A percentile compares a stretch with the other conserved stretches of the same genome.
These are phyloP conservation scores for Drosophila anomelani DNA, from an alignment of 2,888 invertebrate species.

Conservation along the genomic window DNA sequence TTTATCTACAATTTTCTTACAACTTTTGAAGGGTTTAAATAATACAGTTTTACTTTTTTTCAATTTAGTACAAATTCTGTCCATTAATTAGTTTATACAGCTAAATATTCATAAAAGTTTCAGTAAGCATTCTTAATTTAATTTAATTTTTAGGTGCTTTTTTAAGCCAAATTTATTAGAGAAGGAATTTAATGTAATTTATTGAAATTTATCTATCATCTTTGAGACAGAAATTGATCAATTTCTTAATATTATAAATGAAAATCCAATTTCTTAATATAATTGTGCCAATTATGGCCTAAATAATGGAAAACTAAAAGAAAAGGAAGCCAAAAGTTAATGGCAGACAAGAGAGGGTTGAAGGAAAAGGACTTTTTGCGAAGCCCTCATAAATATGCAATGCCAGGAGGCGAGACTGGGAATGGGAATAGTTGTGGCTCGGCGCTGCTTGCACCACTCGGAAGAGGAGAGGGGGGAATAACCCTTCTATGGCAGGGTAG, in stretches of 20 bases:
- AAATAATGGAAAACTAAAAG: not conserved
- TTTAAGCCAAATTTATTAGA: too few species aligned
- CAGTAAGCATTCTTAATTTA: too few species aligned
- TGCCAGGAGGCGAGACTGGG: constrained; percentile 26
- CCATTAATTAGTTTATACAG: too few species aligned
- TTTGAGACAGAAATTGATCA: not conserved
- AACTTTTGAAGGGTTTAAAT: too few species aligned
- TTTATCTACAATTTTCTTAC: too few species aligned
- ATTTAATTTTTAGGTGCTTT: too few species aligned
- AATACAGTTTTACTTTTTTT: too few species aligned
- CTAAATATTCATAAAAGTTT: too few species aligned
- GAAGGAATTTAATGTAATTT: too few species aligned
- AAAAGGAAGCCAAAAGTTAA: not conserved
- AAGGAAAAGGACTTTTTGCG: not conserved
- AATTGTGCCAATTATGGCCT: not conserved
- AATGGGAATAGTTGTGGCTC: constrained; percentile 4
- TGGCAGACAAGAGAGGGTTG: not conserved
- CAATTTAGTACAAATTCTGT: too few species aligned
- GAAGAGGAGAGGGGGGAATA: too few species aligned
- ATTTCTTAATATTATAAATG: not conserved
- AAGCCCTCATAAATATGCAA: constrained; percentile 64
- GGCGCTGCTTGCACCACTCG: not conserved
- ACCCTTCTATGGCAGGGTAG: not conserved
- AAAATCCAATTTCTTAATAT: constrained; percentile 3
- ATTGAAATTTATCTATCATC: too few species aligned